phyloP scores from a whole-genome alignment of 1,140 invertebrate genomes.

The Euwallacea similis region DNA sequence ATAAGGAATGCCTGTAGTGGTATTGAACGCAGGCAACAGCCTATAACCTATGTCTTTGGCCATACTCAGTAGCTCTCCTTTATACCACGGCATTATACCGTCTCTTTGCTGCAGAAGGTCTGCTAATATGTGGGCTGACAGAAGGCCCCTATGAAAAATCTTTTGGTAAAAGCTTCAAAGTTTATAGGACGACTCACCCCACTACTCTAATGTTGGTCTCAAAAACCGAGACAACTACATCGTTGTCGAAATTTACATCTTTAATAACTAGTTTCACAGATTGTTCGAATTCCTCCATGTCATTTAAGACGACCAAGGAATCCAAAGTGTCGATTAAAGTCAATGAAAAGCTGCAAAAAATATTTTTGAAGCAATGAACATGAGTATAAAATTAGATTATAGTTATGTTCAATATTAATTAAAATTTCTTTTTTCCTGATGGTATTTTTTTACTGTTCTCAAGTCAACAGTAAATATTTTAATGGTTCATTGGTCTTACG shows the following conservation, averaged over 20 bases:
- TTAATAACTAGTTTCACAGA: conserved; percentile 84
- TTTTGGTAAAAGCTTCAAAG: conserved; percentile 1
- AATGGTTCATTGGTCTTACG: neutral
- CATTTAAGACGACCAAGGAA: conserved; percentile 88
- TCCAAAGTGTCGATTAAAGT: conserved; percentile 95
- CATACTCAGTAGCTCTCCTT: conserved; percentile 84
- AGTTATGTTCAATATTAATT: neutral
- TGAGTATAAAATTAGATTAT: too few species aligned
- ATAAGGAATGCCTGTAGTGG: conserved; percentile 95
- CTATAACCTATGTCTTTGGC: conserved; percentile 91
- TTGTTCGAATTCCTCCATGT: conserved; percentile 92
- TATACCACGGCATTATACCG: conserved; percentile 85
- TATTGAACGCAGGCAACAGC: conserved; percentile 95
- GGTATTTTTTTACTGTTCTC: neutral
- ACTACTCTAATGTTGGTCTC: conserved; percentile 97
- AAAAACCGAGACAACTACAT: conserved; percentile 96
- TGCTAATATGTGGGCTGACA: conserved; percentile 92
- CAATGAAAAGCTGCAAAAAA: conserved; percentile 86
- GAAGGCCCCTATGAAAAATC: conserved; percentile 70
- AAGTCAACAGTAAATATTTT: neutral
- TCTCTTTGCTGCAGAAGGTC: conserved; percentile 77
- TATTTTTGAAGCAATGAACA: conserved; percentile 3
- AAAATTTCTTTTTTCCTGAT: neutral
- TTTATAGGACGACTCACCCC: conserved; percentile 65
- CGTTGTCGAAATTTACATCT: conserved; percentile 89